Conservation (phyloP, 1,140 invertebrate species). For the Choristoneura fumiferana region DNA sequence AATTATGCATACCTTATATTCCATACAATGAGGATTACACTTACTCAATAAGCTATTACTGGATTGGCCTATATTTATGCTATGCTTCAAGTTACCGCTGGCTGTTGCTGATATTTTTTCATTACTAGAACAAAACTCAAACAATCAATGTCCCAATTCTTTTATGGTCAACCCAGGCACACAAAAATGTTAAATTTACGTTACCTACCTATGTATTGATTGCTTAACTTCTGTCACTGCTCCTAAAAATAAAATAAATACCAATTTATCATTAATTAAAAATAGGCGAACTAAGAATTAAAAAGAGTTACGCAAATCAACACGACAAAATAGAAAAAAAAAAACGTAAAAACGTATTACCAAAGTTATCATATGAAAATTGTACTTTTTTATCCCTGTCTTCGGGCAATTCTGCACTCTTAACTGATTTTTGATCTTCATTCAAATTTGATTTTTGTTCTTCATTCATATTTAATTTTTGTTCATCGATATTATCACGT, state of each 20-base stretch:
- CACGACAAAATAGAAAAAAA: conserved; percentile 39
- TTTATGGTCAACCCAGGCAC: too few relatives aligned
- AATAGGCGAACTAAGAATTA: conserved; percentile 22
- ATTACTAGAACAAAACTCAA: conserved; percentile 12
- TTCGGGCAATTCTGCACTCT: conserved; percentile 27
- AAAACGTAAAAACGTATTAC: conserved; percentile 11
- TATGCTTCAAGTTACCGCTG: conserved; percentile 14
- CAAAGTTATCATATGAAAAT: conserved; percentile 12
- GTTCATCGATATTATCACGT: neutral
- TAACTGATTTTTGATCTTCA: conserved; percentile 25
- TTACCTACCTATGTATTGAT: too few relatives aligned
- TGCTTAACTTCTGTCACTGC: too few relatives aligned
- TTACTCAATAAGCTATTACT: conserved; percentile 55
- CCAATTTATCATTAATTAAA: too few relatives aligned
- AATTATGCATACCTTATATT: too few relatives aligned
- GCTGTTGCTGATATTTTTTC: conserved; percentile 1
- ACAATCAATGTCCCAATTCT: too few relatives aligned
- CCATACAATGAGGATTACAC: too few relatives aligned
- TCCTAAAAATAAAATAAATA: too few relatives aligned
- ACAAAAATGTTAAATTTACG: too few relatives aligned
- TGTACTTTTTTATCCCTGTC: conserved; percentile 24
- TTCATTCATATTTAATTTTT: neutral
- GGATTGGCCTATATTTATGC: conserved; percentile 39
- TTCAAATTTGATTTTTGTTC: conserved; percentile 21
- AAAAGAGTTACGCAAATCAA: conserved; percentile 52